Evolutionary conservation across 1,140 invertebrate genomes (phyloP).

Genomic region (Lepidotrigona ventralis): DNA sequence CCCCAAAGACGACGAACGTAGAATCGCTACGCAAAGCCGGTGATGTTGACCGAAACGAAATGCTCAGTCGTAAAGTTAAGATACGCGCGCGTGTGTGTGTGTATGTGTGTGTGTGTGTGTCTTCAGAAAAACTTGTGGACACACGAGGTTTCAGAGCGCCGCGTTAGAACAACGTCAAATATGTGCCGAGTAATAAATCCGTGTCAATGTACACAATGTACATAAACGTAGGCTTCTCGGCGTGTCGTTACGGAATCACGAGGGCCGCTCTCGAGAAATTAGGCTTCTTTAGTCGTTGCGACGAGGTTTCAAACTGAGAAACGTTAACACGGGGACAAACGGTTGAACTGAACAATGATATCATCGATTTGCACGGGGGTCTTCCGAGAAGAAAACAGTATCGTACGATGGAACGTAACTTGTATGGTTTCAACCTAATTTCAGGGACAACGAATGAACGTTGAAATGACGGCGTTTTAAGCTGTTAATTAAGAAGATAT

Average conservation of each 20-base stretch:
- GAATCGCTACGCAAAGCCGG: not conserved
- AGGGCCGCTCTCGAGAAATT: not conserved
- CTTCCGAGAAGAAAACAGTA: conserved; percentile 4
- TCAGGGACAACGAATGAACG: not conserved
- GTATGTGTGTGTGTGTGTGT: not conserved
- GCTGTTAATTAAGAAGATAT: no score
- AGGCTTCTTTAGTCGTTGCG: not conserved
- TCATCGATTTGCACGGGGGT: conserved; percentile 21
- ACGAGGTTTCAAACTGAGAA: not conserved
- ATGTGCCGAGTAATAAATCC: conserved; percentile 7
- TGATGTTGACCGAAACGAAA: not conserved
- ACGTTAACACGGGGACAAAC: not conserved
- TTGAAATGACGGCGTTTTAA: no score
- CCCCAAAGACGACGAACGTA: not conserved
- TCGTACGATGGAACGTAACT: not conserved
- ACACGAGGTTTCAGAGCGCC: not conserved
- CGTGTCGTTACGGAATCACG: not conserved
- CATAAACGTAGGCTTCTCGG: not conserved
- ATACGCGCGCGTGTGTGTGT: not conserved
- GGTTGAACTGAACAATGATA: conserved; percentile 20
- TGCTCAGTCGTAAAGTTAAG: not conserved
- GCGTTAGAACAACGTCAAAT: conserved; percentile 4
- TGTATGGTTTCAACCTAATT: not conserved
- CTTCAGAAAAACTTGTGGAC: no score
- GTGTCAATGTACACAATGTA: conserved; percentile 19